phyloP scores from a whole-genome alignment of 2,797 vertebrate species.

The Myripristis jacobus region DNA sequence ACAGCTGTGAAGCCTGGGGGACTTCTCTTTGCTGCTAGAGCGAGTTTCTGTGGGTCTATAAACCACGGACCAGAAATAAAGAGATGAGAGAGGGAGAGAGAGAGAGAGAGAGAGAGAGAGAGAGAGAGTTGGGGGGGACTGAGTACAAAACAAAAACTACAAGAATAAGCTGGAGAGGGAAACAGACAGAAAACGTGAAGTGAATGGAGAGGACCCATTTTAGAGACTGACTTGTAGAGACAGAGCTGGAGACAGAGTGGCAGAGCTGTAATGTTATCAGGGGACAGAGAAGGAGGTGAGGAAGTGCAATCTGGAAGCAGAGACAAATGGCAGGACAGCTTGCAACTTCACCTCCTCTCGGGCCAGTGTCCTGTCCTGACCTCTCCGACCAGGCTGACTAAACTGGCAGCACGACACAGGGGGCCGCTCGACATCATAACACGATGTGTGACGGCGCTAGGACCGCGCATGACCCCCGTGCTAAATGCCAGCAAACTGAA shows the following conservation, averaged over 20 bases:
- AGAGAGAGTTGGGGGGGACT: not conserved
- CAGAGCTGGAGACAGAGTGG: not conserved
- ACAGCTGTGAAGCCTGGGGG: constrained; percentile 51
- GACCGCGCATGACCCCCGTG: not conserved
- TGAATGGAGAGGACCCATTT: not conserved
- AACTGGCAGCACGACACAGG: constrained; percentile 10
- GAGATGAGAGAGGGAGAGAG: not conserved
- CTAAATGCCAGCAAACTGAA: constrained; percentile 26
- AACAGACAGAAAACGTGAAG: not conserved
- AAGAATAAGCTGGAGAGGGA: constrained; percentile 7
- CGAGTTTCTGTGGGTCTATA: constrained; percentile 27
- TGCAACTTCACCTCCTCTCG: not conserved
- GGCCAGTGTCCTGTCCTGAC: constrained; percentile 1
- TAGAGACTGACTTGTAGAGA: not conserved
- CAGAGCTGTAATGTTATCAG: not conserved
- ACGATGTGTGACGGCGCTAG: not conserved
- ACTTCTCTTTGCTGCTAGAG: constrained; percentile 25
- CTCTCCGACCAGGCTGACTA: not conserved
- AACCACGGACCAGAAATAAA: constrained; percentile 41
- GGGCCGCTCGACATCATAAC: constrained; percentile 16
- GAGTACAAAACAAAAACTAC: constrained; percentile 12
- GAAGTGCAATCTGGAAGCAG: not conserved
- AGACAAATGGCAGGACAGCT: constrained; percentile 4
- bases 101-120: not conserved
- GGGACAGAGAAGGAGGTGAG: not conserved